These are phyloP conservation scores for Oikopleura vanhoeffeni DNA, from an alignment of 23 tunicate species.

Conservation along the genomic window DNA sequence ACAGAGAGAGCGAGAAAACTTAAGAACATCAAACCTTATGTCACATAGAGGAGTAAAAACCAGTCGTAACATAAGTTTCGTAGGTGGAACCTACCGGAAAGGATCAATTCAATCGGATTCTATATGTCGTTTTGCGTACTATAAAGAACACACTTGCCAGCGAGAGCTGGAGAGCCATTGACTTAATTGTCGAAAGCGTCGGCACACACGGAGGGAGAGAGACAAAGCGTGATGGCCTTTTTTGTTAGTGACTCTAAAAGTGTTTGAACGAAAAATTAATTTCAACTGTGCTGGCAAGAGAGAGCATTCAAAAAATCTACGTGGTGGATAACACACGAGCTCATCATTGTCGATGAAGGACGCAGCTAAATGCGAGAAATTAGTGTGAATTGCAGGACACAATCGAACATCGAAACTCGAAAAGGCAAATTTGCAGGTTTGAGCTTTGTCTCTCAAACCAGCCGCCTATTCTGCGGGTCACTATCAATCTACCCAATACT, in stretches of 20 bases:
- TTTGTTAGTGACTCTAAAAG: too few species aligned
- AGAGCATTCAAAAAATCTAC: not conserved
- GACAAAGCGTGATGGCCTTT: too few species aligned
- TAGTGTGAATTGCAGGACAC: slow-evolving; percentile 36
- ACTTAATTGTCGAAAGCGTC: too few species aligned
- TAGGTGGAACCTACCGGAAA: not conserved
- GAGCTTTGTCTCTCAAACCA: slow-evolving; percentile 15
- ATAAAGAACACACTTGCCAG: not conserved
- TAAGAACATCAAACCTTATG: too few species aligned
- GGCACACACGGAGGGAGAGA: too few species aligned
- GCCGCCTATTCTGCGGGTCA: slow-evolving; percentile 5
- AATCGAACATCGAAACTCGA: slow-evolving; percentile 25
- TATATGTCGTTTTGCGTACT: too few species aligned
- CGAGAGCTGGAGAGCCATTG: not conserved
- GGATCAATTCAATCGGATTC: not conserved
- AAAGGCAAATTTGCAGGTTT: slow-evolving; percentile 21
- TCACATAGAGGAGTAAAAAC: not conserved
- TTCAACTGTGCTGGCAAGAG: not conserved
- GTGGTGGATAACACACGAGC: slow-evolving; percentile 25
- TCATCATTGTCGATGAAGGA: slow-evolving; percentile 22
- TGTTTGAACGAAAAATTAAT: not conserved
- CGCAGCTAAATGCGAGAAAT: slow-evolving; percentile 22
- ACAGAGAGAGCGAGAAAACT: too few species aligned
- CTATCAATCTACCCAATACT: not conserved
- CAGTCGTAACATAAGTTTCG: not conserved